Base-by-base conservation (phyloP, 1,140 invertebrate genomes). In the Eupeodes corollae region DNA sequence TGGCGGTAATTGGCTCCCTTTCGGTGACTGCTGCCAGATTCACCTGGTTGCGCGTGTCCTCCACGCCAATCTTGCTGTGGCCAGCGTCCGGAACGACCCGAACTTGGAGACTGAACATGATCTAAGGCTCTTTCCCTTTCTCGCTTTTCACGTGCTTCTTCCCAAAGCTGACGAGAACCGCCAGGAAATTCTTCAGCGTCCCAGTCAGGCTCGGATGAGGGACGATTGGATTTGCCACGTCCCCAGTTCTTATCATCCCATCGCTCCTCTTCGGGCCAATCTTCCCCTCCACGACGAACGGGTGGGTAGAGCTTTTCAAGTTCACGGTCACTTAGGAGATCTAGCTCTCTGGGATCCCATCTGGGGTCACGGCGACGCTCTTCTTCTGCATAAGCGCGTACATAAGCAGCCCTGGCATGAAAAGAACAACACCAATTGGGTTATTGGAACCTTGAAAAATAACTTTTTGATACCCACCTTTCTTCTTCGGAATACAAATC, bases 261-360 rank as follows among this genome's bases (percentile, higher is more conserved):
- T 18, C 40, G 18, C 5, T 42, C 40, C 3, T 42, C 40, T 18
- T 13, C 40, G 12, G 15, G 15, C 40, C 40, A 42, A 6, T 42
- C 40, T 21, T 18, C 18, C 6, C 9, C 39, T 13, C 12, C 40
- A 18, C 18, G 40, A 6, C 40, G 12, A 5, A 14, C 40, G 19
- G 19, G 11, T 21, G 40, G 15, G 13, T 42, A 42, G 11, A 37
- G 13, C 35, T 37, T 37, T 10, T 16, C 35, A 42, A 14, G 40
- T 6, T 69, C 68, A 26, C 69, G 55, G 12, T 70, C 71, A 42
- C 70, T 52, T 39, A 52, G 54, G 63, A 56, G 45, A 65, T 73
- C 50, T 54, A 59, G 50, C 48, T 73, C 71, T 55, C 70, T 26
- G 3, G 21, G 61, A 60, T 74, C 72, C 42, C 46, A 56, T 47